Evolutionary conservation across 2,888 invertebrate species (phyloP).

Genomic region (Nomada ferruginata): DNA sequence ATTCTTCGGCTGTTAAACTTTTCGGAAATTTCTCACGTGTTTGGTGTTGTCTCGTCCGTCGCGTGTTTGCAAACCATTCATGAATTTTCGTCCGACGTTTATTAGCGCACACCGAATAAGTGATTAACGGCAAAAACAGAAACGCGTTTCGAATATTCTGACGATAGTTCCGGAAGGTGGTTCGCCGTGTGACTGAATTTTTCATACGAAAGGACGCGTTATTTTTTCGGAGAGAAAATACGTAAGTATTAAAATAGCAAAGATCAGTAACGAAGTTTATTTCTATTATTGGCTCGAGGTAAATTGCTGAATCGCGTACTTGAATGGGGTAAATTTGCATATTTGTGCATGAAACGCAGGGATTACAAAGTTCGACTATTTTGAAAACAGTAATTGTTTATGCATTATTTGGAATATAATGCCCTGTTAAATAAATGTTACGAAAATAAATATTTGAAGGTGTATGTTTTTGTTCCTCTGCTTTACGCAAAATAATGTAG

Average conservation of each 20-base stretch:
- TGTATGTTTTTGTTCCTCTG: too few relatives aligned
- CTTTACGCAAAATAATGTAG: background rate
- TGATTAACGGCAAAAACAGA: background rate
- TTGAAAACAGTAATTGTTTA: slow-evolving; percentile 1
- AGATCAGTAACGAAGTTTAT: slow-evolving; percentile 1
- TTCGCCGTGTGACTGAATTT: slow-evolving; percentile 46
- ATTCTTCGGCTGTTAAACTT: slow-evolving; percentile 24
- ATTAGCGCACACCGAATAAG: background rate
- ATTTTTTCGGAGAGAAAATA: slow-evolving; percentile 18
- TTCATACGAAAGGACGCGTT: slow-evolving; percentile 32
- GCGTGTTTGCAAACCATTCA: slow-evolving; percentile 8
- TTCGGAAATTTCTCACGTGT: slow-evolving; percentile 15
- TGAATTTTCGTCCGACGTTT: background rate
- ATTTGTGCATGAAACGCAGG: slow-evolving; percentile 32
- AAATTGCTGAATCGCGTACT: background rate
- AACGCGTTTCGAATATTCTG: slow-evolving; percentile 26
- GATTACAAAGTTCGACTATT: background rate
- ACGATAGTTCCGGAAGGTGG: slow-evolving; percentile 66
- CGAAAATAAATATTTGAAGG: too few relatives aligned
- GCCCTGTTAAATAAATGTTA: background rate
- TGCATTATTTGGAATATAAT: background rate
- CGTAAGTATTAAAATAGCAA: slow-evolving; percentile 50
- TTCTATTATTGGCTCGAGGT: background rate
- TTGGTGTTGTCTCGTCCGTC: background rate
- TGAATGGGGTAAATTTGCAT: slow-evolving; percentile 45